phyloP scores from a whole-genome alignment of 2,113 vertebrate species.

The Scomber japonicus region DNA sequence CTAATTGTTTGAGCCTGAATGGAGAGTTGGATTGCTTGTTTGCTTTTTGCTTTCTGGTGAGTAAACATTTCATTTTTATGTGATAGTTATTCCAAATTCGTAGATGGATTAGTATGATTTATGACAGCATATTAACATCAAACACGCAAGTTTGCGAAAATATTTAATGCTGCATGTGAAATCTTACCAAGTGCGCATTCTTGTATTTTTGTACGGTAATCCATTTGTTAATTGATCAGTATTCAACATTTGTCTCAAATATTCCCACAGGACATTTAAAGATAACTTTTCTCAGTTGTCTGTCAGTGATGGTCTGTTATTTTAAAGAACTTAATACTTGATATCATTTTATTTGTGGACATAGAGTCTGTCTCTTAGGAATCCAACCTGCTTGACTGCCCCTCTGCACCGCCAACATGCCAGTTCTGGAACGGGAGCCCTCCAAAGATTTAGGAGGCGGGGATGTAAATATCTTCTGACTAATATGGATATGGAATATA shows the following conservation, averaged over 20 bases:
- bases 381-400: slow-evolving; percentile 32
- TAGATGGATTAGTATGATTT: not conserved
- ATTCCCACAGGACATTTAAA: not conserved
- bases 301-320: not conserved
- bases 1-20: slow-evolving; percentile 20
- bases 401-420: slow-evolving; percentile 72
- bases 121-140: not conserved
- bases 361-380: slow-evolving; percentile 29
- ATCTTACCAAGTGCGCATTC: not conserved
- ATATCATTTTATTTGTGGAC: slow-evolving; percentile 33
- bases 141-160: not conserved
- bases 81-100: not conserved
- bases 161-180: not conserved
- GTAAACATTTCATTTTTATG: slow-evolving; percentile 34
- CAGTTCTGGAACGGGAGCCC: slow-evolving; percentile 73
- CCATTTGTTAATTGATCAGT: not conserved
- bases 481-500: not conserved
- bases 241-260: not conserved
- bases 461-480: slow-evolving; percentile 75
- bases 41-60: slow-evolving; percentile 64
- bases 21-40: slow-evolving; percentile 13
- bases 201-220: not conserved
- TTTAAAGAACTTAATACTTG: not conserved
- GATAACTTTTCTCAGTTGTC: not conserved
- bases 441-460: slow-evolving; percentile 64